A percentile compares a stretch with the other conserved stretches of the same genome.
Conservation (phyloP, 2,888 invertebrate genomes). For the Galeruca laticollis region DNA sequence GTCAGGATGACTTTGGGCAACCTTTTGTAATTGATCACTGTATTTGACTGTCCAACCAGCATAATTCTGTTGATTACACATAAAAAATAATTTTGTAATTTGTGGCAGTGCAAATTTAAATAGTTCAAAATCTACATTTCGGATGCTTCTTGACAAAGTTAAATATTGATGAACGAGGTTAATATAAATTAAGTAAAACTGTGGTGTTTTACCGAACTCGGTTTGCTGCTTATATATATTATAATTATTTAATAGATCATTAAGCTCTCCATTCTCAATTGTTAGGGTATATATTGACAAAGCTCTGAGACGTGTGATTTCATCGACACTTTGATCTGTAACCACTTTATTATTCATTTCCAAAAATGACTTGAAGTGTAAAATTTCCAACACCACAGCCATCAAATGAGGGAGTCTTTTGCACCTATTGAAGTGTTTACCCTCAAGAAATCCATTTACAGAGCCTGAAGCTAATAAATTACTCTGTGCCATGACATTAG, state of each 20-base stretch:
- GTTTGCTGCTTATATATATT: constrained; percentile 43
- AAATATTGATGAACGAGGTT: too few relatives aligned
- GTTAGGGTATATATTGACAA: constrained; percentile 39
- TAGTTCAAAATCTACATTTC: too few relatives aligned
- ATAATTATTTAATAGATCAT: constrained; percentile 44
- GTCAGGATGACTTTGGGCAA: too few relatives aligned
- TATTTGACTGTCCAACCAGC: too few relatives aligned
- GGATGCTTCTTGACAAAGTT: too few relatives aligned
- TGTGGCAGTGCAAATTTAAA: too few relatives aligned
- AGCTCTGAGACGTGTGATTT: constrained; percentile 42
- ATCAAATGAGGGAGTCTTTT: constrained; percentile 48
- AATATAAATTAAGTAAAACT: too few relatives aligned
- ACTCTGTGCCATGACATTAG: constrained; percentile 44
- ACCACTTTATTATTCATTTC: constrained; percentile 37
- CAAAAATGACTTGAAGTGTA: constrained; percentile 51
- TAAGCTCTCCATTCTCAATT: constrained; percentile 42
- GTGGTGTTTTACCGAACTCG: too few relatives aligned
- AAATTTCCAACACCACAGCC: constrained; percentile 49
- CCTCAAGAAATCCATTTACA: constrained; percentile 46
- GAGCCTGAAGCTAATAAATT: constrained; percentile 49
- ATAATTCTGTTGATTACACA: too few relatives aligned
- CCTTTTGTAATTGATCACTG: too few relatives aligned
- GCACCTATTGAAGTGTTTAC: constrained; percentile 52
- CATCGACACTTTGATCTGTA: too few relatives aligned
- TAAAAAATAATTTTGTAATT: too few relatives aligned